phyloP scores from a whole-genome alignment of 2,888 invertebrate species.

The Alviniconcha strummeri region DNA sequence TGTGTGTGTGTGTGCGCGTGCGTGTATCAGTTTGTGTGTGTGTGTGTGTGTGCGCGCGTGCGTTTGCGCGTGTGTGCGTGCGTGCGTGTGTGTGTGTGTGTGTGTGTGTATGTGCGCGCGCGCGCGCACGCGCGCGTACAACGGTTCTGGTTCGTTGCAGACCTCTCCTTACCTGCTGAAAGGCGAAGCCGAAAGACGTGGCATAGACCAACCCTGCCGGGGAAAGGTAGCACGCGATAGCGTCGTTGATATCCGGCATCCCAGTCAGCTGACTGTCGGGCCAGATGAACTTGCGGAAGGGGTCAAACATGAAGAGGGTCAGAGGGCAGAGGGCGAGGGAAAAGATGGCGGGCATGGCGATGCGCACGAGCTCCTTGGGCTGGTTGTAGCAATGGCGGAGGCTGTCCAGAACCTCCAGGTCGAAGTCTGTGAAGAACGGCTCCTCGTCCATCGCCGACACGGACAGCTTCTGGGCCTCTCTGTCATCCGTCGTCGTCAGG shows the following conservation, averaged over 20 bases:
- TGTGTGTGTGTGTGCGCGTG: too few species aligned
- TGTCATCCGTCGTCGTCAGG: background rate
- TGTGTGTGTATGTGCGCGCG: background rate
- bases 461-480: background rate
- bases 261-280: slow-evolving; percentile 40
- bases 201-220: slow-evolving; percentile 66
- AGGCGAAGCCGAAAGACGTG: slow-evolving; percentile 64
- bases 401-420: slow-evolving; percentile 45
- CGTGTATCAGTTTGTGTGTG: too few species aligned
- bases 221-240: slow-evolving; percentile 63
- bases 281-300: slow-evolving; percentile 55
- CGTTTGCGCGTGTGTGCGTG: too few species aligned
- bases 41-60: too few species aligned
- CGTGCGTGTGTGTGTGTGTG: background rate
- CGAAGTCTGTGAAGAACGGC: slow-evolving; percentile 52
- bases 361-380: slow-evolving; percentile 51
- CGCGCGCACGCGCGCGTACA: background rate
- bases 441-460: background rate
- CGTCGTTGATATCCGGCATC: slow-evolving; percentile 60
- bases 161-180: slow-evolving; percentile 42
- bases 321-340: slow-evolving; percentile 60
- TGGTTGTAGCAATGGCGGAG: slow-evolving; percentile 48
- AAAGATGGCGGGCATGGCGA: slow-evolving; percentile 56
- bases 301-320: slow-evolving; percentile 58
- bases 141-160: too few species aligned